phyloP scores from a whole-genome alignment of 2,888 invertebrate species.

The Barypeithes pellucidus region DNA sequence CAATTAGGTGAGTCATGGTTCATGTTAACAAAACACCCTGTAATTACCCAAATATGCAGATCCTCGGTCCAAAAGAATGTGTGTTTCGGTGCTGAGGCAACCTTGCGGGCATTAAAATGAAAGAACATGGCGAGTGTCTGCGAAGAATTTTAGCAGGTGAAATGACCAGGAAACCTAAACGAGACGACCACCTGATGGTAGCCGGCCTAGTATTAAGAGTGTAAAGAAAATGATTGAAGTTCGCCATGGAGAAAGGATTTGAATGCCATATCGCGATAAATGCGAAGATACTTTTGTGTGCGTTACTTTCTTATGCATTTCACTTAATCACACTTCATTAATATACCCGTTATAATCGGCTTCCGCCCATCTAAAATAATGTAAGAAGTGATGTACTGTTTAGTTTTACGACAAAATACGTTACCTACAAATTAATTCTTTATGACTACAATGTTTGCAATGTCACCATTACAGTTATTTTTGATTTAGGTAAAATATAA shows the following conservation, averaged over 20 bases:
- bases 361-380: not conserved
- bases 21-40: not conserved
- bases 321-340: not conserved
- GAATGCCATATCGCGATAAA: conserved; percentile 1
- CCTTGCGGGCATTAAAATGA: conserved; percentile 17
- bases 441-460: too few relatives aligned
- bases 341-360: not conserved
- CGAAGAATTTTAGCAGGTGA: conserved; percentile 29
- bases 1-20: too few relatives aligned
- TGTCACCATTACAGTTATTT: too few relatives aligned
- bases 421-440: too few relatives aligned
- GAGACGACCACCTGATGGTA: conserved; percentile 41
- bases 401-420: too few relatives aligned
- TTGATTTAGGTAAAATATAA: too few relatives aligned
- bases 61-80: conserved; percentile 11
- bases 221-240: not conserved
- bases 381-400: not conserved
- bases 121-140: conserved; percentile 17
- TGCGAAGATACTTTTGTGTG: conserved; percentile 17
- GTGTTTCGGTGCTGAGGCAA: conserved; percentile 22
- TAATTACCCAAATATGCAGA: not conserved
- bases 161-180: conserved; percentile 35
- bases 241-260: conserved; percentile 31
- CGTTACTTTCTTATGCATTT: conserved; percentile 37
- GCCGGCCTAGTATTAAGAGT: conserved; percentile 32